Conservation (phyloP, 64 coral and sea anemone species). For the Orbicella faveolata region DNA sequence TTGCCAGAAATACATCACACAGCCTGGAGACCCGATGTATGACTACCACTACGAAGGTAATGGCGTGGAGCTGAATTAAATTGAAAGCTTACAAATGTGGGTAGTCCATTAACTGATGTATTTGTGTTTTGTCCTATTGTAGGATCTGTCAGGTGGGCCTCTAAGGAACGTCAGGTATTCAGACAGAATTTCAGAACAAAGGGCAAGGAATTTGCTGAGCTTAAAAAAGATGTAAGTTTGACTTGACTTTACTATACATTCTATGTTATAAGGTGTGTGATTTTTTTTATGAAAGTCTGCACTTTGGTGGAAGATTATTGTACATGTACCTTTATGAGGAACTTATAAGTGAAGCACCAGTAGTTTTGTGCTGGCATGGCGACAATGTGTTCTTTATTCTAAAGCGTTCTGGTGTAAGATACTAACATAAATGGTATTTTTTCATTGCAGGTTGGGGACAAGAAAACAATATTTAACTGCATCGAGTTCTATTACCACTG, state of each 20-base stretch:
- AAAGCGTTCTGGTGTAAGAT: too few species aligned
- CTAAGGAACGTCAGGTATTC: constrained; percentile 79
- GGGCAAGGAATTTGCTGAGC: constrained; percentile 79
- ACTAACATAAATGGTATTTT: not conserved
- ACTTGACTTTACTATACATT: not conserved
- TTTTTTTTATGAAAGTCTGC: too few species aligned
- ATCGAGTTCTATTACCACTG: constrained; percentile 97
- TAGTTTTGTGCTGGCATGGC: too few species aligned
- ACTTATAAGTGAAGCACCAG: too few species aligned
- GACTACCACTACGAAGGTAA: constrained; percentile 91
- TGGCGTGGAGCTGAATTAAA: not conserved
- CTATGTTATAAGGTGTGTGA: not conserved
- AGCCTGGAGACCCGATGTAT: constrained; percentile 65
- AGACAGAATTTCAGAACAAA: constrained; percentile 83
- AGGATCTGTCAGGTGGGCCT: constrained; percentile 92
- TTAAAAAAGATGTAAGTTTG: constrained; percentile 81
- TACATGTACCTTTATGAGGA: too few species aligned
- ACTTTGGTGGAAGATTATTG: too few species aligned
- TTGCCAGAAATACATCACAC: constrained; percentile 57
- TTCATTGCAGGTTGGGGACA: constrained; percentile 62
- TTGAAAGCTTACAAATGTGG: not conserved
- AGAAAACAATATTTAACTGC: constrained; percentile 86
- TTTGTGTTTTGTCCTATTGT: not conserved
- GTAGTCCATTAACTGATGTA: not conserved
- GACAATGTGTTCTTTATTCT: too few species aligned